Base-by-base conservation (phyloP, 2,888 invertebrate species). In the Cantharis flavilabris region DNA sequence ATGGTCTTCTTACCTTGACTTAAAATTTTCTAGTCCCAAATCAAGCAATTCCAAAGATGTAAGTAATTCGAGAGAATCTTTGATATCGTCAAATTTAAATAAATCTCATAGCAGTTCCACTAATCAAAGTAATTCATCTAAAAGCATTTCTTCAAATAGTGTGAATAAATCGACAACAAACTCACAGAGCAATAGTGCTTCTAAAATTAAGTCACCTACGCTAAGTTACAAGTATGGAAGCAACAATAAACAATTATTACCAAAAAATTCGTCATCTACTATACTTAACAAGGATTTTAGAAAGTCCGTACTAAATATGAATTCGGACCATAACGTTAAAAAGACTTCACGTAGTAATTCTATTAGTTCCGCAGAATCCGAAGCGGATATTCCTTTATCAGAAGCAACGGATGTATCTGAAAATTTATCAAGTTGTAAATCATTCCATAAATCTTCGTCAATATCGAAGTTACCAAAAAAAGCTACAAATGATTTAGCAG, bases 251-350 rank as follows among this genome's bases (percentile, higher is more conserved):
- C 84, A 83, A 71, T 81, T 87, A 49, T 86, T 86, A n/a, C 89
- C 90, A 78, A 89, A 89, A 83, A 89, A 89, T 73, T 90, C 90
- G 16, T 90, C 89, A 77, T 87, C 86, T 62, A 89, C 87, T 79
- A 88, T 89, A 82, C 90, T 92, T 20, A 94, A 94, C 86, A 94
- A 94, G 87, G 94, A 94, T 85, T 94, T 93, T 82, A 89, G 94
- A 49, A 94, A 95, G 86, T 94, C 94, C 0, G 92, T 92, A 0
- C 86, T 94, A 13, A 95, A 94, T 86, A 93, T 94, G 88, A 91
- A 90, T 67, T 89, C 90, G 3, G 88, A 89, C 30, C 86, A 85
- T 18, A 86, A 84, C 79, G 3, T 14, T 13, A 74, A 88, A 87
- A 74, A 88, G n/a, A 84, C 89, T 9, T 86, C 87, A 75, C 84